Percentiles rank a stretch among this genome's conserved stretches.
Evolutionary conservation across 1,140 invertebrate species (phyloP).

Genomic region (Philotrypesis tridentata): DNA sequence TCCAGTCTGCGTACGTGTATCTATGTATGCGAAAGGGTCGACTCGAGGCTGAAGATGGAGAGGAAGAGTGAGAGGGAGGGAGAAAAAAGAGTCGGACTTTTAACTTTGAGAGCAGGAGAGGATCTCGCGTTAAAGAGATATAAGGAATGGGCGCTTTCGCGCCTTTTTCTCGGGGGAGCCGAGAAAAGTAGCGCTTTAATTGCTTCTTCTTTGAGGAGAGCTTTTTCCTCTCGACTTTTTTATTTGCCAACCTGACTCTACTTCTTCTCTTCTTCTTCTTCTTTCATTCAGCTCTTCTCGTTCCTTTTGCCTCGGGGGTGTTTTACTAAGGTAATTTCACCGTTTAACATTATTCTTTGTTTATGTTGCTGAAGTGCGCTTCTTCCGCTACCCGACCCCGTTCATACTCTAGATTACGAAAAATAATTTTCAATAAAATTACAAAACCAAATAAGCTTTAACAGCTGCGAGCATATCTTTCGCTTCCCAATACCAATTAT

Average conservation of each 20-base stretch:
- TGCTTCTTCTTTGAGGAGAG: neutral
- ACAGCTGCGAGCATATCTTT: no score
- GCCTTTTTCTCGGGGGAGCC: conserved; percentile 4
- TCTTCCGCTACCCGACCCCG: neutral
- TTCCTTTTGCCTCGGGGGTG: neutral
- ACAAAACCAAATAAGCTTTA: neutral
- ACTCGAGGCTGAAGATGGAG: neutral
- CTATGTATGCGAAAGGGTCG: neutral
- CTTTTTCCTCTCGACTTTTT: neutral
- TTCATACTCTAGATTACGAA: neutral
- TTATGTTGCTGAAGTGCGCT: neutral
- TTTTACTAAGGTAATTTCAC: conserved; percentile 9
- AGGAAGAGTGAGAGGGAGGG: neutral
- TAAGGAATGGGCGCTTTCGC: conserved; percentile 31
- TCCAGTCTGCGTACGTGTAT: conserved; percentile 35
- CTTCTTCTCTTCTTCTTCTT: conserved; percentile 10
- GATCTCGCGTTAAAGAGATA: conserved; percentile 4
- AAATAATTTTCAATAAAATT: neutral
- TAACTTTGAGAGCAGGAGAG: conserved; percentile 13
- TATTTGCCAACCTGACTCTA: neutral
- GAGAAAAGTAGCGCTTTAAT: conserved; percentile 16
- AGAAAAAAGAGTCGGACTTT: conserved; percentile 1
- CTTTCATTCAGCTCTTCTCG: neutral
- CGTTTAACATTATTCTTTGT: neutral
- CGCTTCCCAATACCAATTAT: no score